Evolutionary conservation across 2,113 vertebrate species (phyloP), one percentile per base, ranked within the genome.

Genomic region (Amphiprion percula): DNA sequence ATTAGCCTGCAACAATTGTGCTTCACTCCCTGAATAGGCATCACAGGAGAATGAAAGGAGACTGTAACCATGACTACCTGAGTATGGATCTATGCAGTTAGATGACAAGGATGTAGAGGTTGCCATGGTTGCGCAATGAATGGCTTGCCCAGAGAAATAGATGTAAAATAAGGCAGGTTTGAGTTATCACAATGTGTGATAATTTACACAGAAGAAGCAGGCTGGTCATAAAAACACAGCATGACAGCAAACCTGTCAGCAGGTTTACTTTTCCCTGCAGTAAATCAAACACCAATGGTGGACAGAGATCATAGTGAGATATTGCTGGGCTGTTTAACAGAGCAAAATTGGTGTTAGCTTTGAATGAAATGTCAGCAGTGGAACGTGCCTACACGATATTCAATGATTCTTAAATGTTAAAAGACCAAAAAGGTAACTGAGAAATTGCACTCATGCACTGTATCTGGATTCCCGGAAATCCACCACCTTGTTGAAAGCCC

Each of bases 51-150:
- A 74, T 82, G 79, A 87, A 74, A 80, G 73, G 70, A 86, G 76
- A 80, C 73, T 4, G 91, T 91, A 87, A 90, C 90, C 91, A 92
- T 93, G 91, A 78, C 90, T 84, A 92, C 90, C 86, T 26, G 79
- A 60, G 82, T 49, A 88, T 68, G 62, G 79, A 86, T 87, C 83
- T 88, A 84, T 65, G 82, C 75, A 75, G 79, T 70, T 64, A 71
- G 60, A 84, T 72, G 69, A 90, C 80, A 90, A 4, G 73, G 70
- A 82, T 87, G 80, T 52, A 46, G 69, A 21, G 55, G 91, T 91
- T 92, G 85, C 88, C 79, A 91, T 90, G 90, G 92, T 77, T 87
- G 82, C 91, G 77, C 26, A 63, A 56, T 74, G 74, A 84, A 86
- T 26, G 74, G 68, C 74, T 86, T 39, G 54, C 66, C 70, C 73